Evolutionary conservation across 2,797 vertebrate species (phyloP).

Genomic region (Pseudopleuronectes americanus): DNA sequence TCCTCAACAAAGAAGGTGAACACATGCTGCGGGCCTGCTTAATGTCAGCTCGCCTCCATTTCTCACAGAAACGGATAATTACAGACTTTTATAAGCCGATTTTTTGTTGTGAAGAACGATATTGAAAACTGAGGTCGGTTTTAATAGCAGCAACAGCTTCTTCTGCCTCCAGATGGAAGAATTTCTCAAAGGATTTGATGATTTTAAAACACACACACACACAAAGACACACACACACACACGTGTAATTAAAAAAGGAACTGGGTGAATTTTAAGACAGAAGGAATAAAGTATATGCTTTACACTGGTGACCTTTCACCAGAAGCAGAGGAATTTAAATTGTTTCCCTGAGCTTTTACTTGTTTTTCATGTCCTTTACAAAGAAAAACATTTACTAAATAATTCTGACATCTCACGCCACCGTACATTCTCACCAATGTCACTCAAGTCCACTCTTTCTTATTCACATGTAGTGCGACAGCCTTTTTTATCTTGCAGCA

Average conservation of each 20-base stretch:
- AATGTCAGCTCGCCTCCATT: background rate
- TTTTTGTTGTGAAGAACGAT: background rate
- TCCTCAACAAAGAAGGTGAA: background rate
- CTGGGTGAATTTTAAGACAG: conserved; percentile 1
- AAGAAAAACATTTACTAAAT: conserved; percentile 52
- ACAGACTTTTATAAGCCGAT: background rate
- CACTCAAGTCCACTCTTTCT: conserved; percentile 34
- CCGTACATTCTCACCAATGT: conserved; percentile 42
- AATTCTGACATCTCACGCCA: conserved; percentile 54
- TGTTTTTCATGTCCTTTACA: conserved; percentile 46
- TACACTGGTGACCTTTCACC: conserved; percentile 27
- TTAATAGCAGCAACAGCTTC: background rate
- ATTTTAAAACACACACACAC: no score
- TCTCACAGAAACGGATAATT: background rate
- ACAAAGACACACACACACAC: no score
- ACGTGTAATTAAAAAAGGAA: background rate
- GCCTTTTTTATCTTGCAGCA: conserved; percentile 36
- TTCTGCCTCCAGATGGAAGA: no score
- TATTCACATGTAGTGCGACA: conserved; percentile 34
- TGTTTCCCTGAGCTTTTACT: conserved; percentile 35
- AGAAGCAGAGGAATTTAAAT: conserved; percentile 47
- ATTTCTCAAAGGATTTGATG: no score
- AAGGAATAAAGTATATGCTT: conserved; percentile 3
- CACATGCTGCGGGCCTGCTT: background rate
- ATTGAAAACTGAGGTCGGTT: background rate